Evolutionary conservation across 1,140 invertebrate genomes (phyloP), one percentile per base, ranked within the genome.

Genomic region (Bombus consobrinus): DNA sequence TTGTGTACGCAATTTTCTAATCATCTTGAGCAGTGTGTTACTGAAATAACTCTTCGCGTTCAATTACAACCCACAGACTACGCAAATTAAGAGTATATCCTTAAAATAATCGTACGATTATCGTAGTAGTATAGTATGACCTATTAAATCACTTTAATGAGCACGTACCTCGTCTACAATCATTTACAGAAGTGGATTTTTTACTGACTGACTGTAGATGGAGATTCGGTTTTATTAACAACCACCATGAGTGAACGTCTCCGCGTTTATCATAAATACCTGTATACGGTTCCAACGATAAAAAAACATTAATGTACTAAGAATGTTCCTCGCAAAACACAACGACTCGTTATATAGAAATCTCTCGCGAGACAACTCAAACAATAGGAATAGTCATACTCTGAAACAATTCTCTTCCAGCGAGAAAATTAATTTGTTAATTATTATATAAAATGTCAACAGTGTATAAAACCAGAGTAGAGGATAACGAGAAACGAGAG

Each of bases 241-340:
- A 37, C 53, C 47, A 68, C 28, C 73, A 32, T 59, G 25, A 59
- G 39, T 73, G 41, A 79, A 81, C 79, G 47, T 82, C 41, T 57
- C 39, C 73, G 15, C 53, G 22, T 32, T 76, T 62, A 39, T 28
- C 74, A 3, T 76, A 76, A 62, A 62, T 62, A 62, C 13, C 74
- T 76, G 74, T 39, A 39, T 18, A 62, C 37, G 18, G n/a, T 73
- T n/a, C 37, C 47, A 62, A 62, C 59, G 59, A 62, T 62, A 28
- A n/a, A 62, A n/a, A 62, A 62, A 62, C 12, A 12, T 53, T 53
- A 18, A 53, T 22, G 47, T 53, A 53, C 47, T 22, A 53, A 53
- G 18, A n/a, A 66, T 34, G 6, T 22, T n/a, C 28, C 25, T 13
- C 12, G 18, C 8, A 12, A 68, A 68, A 68, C 15, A 9, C 32